Percentiles rank a stretch among this genome's conserved stretches.
phyloP scores from a whole-genome alignment of 1,140 invertebrate species.

The Eurytemora carolleeae region DNA sequence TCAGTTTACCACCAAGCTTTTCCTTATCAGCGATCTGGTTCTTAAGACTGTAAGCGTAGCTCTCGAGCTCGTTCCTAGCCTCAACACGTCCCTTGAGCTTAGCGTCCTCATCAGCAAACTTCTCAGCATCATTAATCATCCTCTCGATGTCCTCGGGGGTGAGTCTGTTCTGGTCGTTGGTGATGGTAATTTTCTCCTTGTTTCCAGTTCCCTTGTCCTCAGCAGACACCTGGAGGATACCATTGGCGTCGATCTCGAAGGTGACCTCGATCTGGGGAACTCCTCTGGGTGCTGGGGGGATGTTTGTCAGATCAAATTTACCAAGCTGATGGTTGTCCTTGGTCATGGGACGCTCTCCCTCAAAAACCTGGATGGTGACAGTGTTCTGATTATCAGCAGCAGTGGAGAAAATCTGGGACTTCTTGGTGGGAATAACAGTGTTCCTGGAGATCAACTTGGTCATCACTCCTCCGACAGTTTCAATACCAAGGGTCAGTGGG shows the following conservation, averaged over 20 bases:
- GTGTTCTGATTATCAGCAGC: slow-evolving; percentile 97
- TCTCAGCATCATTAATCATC: slow-evolving; percentile 53
- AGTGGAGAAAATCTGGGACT: slow-evolving; percentile 97
- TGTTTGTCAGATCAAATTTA: slow-evolving; percentile 95
- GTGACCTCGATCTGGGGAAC: slow-evolving; percentile 35
- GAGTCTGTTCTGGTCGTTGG: slow-evolving; percentile 39
- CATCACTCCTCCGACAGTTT: slow-evolving; percentile 99
- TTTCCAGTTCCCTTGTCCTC: slow-evolving; percentile 41
- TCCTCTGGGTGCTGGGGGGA: slow-evolving; percentile 72
- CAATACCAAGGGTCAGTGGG: slow-evolving; percentile 93
- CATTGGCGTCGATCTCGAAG: slow-evolving; percentile 29
- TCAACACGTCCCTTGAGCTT: slow-evolving; percentile 92
- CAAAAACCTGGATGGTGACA: slow-evolving; percentile 92
- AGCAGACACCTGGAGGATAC: slow-evolving; percentile 32
- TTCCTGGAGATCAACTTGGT: slow-evolving; percentile 94
- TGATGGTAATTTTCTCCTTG: slow-evolving; percentile 41
- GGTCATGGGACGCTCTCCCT: slow-evolving; percentile 97
- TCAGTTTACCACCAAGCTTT: slow-evolving; percentile 79
- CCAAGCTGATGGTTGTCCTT: slow-evolving; percentile 95
- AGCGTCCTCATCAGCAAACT: slow-evolving; percentile 96
- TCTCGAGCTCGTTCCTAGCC: slow-evolving; percentile 72
- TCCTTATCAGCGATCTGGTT: slow-evolving; percentile 95
- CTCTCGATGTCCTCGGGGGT: slow-evolving; percentile 39
- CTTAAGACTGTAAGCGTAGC: slow-evolving; percentile 92
- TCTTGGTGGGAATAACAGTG: slow-evolving; percentile 89